Conservation (phyloP, 2,797 vertebrate genomes). For the Tapera naevia region DNA sequence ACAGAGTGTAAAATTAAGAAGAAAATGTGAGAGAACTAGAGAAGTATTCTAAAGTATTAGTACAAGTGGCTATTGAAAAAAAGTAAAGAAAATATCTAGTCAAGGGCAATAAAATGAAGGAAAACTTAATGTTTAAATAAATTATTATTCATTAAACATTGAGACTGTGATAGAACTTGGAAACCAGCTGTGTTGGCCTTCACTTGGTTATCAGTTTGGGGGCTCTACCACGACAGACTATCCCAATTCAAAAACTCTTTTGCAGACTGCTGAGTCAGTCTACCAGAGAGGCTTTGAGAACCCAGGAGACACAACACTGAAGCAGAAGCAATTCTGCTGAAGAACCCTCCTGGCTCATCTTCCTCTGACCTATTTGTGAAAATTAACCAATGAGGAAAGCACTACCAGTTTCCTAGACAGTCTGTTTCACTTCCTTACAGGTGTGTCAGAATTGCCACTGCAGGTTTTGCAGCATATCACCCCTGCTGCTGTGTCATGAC, state of each 20-base stretch:
- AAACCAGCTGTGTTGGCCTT: neutral
- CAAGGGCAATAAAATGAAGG: neutral
- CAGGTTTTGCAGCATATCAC: neutral
- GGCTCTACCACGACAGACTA: neutral
- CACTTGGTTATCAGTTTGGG: neutral
- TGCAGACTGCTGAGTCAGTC: neutral
- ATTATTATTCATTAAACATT: neutral
- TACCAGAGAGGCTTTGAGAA: neutral
- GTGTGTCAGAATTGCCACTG: neutral
- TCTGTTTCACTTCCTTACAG: neutral
- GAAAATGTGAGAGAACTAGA: neutral
- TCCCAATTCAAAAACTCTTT: neutral
- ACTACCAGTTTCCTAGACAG: neutral
- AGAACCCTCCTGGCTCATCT: neutral
- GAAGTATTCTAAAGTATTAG: neutral
- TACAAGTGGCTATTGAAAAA: neutral
- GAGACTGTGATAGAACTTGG: neutral
- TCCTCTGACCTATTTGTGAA: constrained; percentile 39
- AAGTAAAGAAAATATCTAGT: neutral
- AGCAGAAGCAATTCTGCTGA: neutral
- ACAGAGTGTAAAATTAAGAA: neutral
- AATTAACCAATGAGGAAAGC: neutral
- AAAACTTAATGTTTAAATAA: neutral
- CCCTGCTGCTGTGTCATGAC: neutral
- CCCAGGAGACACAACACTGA: neutral